Evolutionary conservation across 2,888 invertebrate genomes (phyloP).

Genomic region (Leucophora obtusa): DNA sequence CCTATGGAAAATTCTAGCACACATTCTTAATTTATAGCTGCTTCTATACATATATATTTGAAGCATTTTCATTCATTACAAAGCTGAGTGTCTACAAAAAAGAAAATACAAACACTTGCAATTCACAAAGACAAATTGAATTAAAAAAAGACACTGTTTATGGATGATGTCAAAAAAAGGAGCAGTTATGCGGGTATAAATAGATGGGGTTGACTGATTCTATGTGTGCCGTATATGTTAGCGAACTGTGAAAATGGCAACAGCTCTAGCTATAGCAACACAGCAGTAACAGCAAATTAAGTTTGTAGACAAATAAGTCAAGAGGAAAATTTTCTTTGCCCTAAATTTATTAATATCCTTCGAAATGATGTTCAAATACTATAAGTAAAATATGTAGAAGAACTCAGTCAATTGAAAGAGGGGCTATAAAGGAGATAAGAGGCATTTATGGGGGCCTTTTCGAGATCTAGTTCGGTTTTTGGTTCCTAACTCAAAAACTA

Average conservation of each 20-base stretch:
- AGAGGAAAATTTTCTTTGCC: constrained; percentile 45
- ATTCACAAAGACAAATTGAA: constrained; percentile 46
- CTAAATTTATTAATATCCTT: background rate
- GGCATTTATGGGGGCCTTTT: too few species aligned
- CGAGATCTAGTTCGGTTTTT: too few species aligned
- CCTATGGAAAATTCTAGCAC: background rate
- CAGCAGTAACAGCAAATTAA: constrained; percentile 55
- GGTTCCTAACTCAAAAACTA: too few species aligned
- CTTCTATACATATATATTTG: background rate
- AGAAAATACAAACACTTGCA: constrained; percentile 23
- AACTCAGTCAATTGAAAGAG: too few species aligned
- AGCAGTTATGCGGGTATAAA: background rate
- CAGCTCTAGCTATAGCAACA: background rate
- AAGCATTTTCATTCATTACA: constrained; percentile 29
- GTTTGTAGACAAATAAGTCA: constrained; percentile 61
- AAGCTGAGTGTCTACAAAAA: constrained; percentile 7
- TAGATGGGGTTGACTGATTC: constrained; percentile 5
- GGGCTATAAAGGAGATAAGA: too few species aligned
- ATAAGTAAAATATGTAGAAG: background rate
- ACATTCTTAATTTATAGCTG: too few species aligned
- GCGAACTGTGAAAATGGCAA: constrained; percentile 25
- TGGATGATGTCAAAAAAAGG: constrained; percentile 9
- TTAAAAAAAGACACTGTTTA: background rate
- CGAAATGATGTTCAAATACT: background rate
- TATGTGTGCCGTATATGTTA: background rate